These are phyloP conservation scores for Melanotaenia parkinsoni DNA, from an alignment of 2,797 vertebrate species.

Conservation along the genomic window DNA sequence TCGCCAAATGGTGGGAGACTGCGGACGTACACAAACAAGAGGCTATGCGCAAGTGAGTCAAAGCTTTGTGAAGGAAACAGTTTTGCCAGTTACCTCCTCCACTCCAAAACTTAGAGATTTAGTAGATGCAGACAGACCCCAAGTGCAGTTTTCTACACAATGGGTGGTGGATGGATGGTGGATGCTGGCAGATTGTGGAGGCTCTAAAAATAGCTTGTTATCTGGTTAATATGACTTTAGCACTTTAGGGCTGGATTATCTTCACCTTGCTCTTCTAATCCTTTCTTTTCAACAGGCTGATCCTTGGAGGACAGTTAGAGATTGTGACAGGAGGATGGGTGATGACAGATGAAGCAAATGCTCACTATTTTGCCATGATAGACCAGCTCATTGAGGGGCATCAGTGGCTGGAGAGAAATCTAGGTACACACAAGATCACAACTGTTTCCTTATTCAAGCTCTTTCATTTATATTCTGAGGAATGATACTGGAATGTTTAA, in stretches of 20 bases:
- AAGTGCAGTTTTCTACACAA: constrained; percentile 20
- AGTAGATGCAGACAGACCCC: constrained; percentile 7
- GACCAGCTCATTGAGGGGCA: constrained; percentile 99
- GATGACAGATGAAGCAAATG: constrained; percentile 97
- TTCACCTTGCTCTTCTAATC: constrained; percentile 68
- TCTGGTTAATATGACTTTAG: constrained; percentile 49
- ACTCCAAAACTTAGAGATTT: not conserved
- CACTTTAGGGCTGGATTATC: constrained; percentile 61
- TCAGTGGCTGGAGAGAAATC: constrained; percentile 96
- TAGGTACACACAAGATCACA: constrained; percentile 82
- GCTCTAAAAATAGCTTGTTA: constrained; percentile 65
- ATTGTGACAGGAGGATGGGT: constrained; percentile 98
- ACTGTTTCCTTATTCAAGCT: not conserved
- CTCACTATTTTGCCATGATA: constrained; percentile 96
- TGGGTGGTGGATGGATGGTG: not conserved
- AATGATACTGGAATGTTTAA: constrained; percentile 5
- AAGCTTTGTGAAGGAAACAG: constrained; percentile 3
- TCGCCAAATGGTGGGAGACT: constrained; percentile 98
- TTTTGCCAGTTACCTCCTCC: constrained; percentile 4
- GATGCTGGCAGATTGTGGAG: constrained; percentile 16
- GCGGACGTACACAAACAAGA: constrained; percentile 89
- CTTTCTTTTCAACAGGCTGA: constrained; percentile 77
- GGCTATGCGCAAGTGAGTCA: constrained; percentile 90
- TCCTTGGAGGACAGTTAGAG: constrained; percentile 91
- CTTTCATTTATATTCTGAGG: constrained; percentile 16